Evolutionary conservation across 2,113 vertebrate genomes (phyloP).

Genomic region (Chaetorhynchus papuensis): DNA sequence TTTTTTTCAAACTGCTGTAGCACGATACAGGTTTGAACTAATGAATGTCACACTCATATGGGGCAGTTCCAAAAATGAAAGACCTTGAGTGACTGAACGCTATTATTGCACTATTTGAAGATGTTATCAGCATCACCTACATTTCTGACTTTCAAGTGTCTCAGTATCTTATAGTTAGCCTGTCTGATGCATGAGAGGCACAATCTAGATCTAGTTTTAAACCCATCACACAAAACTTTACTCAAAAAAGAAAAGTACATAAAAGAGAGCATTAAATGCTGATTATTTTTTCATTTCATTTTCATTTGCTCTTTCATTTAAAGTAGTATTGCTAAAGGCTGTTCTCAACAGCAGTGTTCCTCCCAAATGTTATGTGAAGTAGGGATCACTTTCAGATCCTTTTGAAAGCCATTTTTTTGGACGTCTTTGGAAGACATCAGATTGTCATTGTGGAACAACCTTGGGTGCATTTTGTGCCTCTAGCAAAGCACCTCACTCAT

Average conservation of each 20-base stretch:
- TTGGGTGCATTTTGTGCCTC: neutral
- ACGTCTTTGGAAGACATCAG: neutral
- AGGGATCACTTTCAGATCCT: neutral
- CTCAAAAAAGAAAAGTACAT: neutral
- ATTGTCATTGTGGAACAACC: neutral
- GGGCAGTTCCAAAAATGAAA: constrained; percentile 63
- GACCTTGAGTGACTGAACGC: constrained; percentile 15
- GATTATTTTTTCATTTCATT: neutral
- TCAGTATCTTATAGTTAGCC: neutral
- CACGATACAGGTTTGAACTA: constrained; percentile 2
- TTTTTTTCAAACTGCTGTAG: neutral
- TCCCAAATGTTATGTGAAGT: neutral
- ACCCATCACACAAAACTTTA: neutral
- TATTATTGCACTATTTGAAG: constrained; percentile 11
- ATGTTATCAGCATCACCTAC: constrained; percentile 32
- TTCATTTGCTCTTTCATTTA: neutral
- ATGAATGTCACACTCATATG: constrained; percentile 48
- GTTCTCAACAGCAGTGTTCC: neutral
- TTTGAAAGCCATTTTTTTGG: neutral
- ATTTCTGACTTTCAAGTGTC: constrained; percentile 63
- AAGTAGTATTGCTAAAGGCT: neutral
- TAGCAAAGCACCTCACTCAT: neutral
- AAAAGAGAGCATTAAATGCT: neutral
- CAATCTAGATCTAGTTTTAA: constrained; percentile 6
- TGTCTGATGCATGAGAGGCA: neutral